Percentiles rank a stretch among this genome's conserved stretches.
phyloP scores from a whole-genome alignment of 2,113 vertebrate genomes.

The Agapornis roseicollis region DNA sequence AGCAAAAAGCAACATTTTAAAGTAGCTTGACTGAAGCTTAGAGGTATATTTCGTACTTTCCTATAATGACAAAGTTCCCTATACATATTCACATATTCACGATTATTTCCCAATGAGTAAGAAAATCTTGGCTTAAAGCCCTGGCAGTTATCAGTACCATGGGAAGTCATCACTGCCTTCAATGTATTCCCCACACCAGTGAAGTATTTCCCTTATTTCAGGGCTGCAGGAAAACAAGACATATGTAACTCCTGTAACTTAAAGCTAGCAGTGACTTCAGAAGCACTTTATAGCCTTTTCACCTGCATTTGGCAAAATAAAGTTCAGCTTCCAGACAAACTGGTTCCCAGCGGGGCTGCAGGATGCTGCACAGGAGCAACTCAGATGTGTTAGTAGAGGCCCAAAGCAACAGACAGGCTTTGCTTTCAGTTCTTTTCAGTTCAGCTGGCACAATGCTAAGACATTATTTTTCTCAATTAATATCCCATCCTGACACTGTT shows the following conservation, averaged over 20 bases:
- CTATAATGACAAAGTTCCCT: background rate
- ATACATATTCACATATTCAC: background rate
- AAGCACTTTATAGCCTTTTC: background rate
- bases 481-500: constrained; percentile 69
- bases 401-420: constrained; percentile 15
- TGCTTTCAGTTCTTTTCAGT: constrained; percentile 43
- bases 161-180: constrained; percentile 58
- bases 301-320: background rate
- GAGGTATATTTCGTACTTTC: background rate
- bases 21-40: background rate
- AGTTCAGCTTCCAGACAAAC: background rate
- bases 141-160: constrained; percentile 30
- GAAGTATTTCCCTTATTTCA: constrained; percentile 69
- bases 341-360: constrained; percentile 18
- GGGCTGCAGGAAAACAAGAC: constrained; percentile 60
- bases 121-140: constrained; percentile 50
- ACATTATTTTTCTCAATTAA: constrained; percentile 75
- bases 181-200: constrained; percentile 17
- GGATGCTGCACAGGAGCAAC: constrained; percentile 26
- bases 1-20: background rate
- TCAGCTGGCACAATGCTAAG: constrained; percentile 66
- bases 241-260: constrained; percentile 43
- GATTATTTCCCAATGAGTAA: background rate
- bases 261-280: constrained; percentile 26
- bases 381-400: background rate